These are phyloP conservation scores for Perizoma affinitatum DNA, from an alignment of 2,888 invertebrate species.

Conservation along the genomic window DNA sequence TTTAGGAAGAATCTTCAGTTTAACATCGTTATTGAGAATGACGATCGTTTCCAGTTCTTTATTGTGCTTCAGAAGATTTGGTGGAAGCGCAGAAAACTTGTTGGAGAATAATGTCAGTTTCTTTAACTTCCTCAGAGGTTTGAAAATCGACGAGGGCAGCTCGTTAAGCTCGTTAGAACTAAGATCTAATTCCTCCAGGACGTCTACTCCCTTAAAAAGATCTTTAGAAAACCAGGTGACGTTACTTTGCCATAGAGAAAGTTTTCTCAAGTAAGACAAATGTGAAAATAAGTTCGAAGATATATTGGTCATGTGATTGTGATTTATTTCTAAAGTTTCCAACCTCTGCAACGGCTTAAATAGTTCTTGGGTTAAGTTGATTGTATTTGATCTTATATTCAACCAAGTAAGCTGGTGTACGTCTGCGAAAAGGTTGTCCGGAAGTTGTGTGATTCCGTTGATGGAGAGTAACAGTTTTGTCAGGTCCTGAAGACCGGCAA, in stretches of 20 bases:
- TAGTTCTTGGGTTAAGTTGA: constrained; percentile 82
- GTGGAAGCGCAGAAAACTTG: constrained; percentile 85
- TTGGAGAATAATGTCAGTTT: constrained; percentile 88
- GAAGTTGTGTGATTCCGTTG: constrained; percentile 85
- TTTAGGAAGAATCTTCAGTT: constrained; percentile 83
- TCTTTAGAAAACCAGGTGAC: constrained; percentile 85
- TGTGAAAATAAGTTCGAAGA: constrained; percentile 85
- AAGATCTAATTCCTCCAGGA: constrained; percentile 87
- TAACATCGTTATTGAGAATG: constrained; percentile 83
- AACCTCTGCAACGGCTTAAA: constrained; percentile 83
- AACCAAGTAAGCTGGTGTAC: constrained; percentile 86
- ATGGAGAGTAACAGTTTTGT: constrained; percentile 84
- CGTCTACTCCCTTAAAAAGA: constrained; percentile 85
- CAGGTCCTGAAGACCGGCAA: constrained; percentile 81
- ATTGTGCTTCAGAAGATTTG: constrained; percentile 83
- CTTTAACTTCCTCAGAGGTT: constrained; percentile 84
- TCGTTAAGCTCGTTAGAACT: constrained; percentile 86
- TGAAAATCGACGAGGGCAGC: constrained; percentile 85
- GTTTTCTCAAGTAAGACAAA: constrained; percentile 82
- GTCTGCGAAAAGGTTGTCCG: constrained; percentile 85
- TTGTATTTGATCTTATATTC: constrained; percentile 85
- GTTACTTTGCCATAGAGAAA: constrained; percentile 89
- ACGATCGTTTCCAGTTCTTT: constrained; percentile 79
- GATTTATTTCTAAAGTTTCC: constrained; percentile 86
- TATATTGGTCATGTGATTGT: constrained; percentile 86